phyloP scores from a whole-genome alignment of 2,113 vertebrate species.

The Pseudorectes ferrugineus region DNA sequence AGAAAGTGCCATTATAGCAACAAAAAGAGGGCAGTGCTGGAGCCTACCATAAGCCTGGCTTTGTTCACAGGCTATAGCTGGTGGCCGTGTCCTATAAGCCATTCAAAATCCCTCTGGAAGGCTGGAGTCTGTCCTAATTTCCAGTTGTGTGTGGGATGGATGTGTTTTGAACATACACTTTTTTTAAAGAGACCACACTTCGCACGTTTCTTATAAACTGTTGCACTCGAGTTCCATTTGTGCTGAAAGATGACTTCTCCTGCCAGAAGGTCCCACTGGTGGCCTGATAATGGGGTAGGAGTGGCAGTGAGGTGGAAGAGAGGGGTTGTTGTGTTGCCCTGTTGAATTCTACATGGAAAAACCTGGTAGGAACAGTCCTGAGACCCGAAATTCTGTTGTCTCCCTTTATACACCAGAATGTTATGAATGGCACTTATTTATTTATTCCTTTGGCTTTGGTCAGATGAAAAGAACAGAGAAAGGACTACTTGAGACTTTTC shows the following conservation, averaged over 20 bases:
- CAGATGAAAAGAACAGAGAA: neutral
- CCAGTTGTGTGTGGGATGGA: neutral
- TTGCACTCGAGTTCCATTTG: accelerated
- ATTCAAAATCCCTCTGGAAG: neutral
- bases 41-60: neutral
- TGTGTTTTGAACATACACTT: accelerated
- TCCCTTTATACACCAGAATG: neutral
- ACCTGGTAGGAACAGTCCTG: neutral
- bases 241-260: neutral
- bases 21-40: neutral
- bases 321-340: accelerated
- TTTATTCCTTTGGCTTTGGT: neutral
- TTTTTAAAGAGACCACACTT: neutral
- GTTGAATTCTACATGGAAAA: accelerated
- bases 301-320: neutral
- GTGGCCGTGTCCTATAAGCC: neutral
- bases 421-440: neutral
- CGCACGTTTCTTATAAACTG: accelerated
- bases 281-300: neutral
- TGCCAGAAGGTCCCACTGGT: neutral
- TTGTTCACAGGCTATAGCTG: neutral
- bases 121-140: neutral
- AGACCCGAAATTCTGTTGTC: neutral
- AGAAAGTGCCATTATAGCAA: neutral
- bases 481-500: neutral